Percentiles rank a stretch among this genome's conserved stretches.
Conservation (phyloP, 2,888 invertebrate species). For the Nipponacmea schrenckii region DNA sequence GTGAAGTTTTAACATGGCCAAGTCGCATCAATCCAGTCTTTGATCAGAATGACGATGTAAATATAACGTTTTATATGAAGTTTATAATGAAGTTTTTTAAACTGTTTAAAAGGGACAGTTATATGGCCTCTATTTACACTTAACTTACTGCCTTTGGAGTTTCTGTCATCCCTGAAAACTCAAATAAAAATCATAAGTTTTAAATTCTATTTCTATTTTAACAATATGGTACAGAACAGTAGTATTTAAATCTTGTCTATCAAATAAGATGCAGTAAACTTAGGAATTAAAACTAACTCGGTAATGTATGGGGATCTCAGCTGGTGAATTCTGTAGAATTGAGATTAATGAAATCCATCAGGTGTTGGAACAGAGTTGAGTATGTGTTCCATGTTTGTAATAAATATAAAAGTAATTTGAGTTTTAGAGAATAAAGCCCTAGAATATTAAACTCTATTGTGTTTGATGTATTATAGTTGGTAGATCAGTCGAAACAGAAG, state of each 20-base stretch:
- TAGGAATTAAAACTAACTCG: not conserved
- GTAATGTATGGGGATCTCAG: too few species aligned
- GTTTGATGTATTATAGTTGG: conserved; percentile 69
- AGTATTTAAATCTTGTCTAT: too few species aligned
- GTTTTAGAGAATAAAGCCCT: not conserved
- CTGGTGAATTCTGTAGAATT: too few species aligned
- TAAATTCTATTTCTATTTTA: too few species aligned
- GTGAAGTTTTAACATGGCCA: conserved; percentile 86
- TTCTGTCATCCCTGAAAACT: not conserved
- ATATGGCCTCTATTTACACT: not conserved
- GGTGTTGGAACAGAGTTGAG: not conserved
- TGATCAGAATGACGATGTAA: conserved; percentile 78
- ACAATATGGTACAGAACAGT: too few species aligned
- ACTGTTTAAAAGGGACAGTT: not conserved
- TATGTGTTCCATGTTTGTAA: not conserved
- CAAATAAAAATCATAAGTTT: too few species aligned
- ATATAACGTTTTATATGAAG: conserved; percentile 2
- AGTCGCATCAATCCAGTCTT: conserved; percentile 83
- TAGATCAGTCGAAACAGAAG: conserved; percentile 84
- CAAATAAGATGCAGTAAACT: too few species aligned
- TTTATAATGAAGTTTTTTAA: not conserved
- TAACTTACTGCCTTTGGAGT: not conserved
- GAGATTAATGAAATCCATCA: too few species aligned
- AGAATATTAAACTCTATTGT: too few species aligned
- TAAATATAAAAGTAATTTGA: not conserved